A percentile compares a stretch with the other conserved stretches of the same genome.
Conservation (phyloP, 2,888 invertebrate species). For the Tethea ocularis region DNA sequence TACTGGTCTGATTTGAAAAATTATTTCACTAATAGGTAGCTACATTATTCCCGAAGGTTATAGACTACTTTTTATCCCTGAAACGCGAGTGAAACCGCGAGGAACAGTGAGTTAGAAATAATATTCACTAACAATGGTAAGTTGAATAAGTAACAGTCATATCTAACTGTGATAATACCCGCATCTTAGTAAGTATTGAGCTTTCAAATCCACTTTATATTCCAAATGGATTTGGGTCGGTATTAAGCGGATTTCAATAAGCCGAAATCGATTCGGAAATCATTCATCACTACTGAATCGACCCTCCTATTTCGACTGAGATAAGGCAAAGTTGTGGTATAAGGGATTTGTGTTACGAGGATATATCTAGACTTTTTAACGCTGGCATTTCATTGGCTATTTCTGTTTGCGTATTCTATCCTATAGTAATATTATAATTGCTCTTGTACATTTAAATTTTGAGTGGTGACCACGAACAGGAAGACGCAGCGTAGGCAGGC, state of each 20-base stretch:
- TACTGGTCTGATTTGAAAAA: too few relatives aligned
- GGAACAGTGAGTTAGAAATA: too few relatives aligned
- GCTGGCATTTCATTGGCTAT: too few relatives aligned
- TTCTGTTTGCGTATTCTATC: too few relatives aligned
- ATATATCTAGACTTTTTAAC: not conserved
- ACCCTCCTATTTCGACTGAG: slow-evolving; percentile 13
- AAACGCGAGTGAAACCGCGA: too few relatives aligned
- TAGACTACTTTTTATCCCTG: too few relatives aligned
- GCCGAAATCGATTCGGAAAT: slow-evolving; percentile 37
- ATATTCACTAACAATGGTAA: not conserved
- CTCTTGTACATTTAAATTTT: too few relatives aligned
- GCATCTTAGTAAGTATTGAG: slow-evolving; percentile 1
- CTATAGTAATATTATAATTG: too few relatives aligned
- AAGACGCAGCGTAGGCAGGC: too few relatives aligned
- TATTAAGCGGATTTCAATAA: slow-evolving; percentile 38
- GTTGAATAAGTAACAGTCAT: not conserved
- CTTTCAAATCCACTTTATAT: slow-evolving; percentile 18
- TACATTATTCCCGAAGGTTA: too few relatives aligned
- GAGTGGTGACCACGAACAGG: too few relatives aligned
- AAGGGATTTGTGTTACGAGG: not conserved
- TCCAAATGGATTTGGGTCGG: slow-evolving; percentile 28
- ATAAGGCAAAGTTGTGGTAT: not conserved
- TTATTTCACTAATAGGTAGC: too few relatives aligned
- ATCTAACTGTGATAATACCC: not conserved
- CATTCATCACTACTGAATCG: slow-evolving; percentile 32